phyloP scores from a whole-genome alignment of 2,797 vertebrate genomes.

The Sebastes kiyomatsui region DNA sequence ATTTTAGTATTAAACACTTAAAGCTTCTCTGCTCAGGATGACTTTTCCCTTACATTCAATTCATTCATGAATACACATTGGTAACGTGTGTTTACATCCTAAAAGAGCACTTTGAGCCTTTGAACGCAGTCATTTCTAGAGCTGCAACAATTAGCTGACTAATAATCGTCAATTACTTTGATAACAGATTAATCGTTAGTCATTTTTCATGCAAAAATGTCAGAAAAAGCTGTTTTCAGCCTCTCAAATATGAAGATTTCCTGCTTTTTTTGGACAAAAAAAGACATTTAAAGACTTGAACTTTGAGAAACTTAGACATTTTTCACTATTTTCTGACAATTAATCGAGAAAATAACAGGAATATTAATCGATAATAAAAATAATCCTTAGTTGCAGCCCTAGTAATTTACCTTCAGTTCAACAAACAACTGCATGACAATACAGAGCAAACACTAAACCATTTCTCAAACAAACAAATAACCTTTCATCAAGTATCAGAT shows the following conservation, averaged over 20 bases:
- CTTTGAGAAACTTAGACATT: too few species aligned
- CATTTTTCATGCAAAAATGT: too few species aligned
- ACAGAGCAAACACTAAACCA: neutral
- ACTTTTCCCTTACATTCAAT: neutral
- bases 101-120: neutral
- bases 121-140: neutral
- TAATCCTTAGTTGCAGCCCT: too few species aligned
- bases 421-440: constrained; percentile 26
- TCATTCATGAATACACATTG: neutral
- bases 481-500: neutral
- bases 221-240: rapidly evolving
- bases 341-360: too few species aligned
- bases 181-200: too few species aligned
- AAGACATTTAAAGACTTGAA: too few species aligned
- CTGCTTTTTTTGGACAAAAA: too few species aligned
- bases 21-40: neutral
- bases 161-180: rapidly evolving
- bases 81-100: neutral
- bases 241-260: too few species aligned
- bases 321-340: too few species aligned
- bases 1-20: neutral
- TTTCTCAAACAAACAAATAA: neutral
- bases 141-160: too few species aligned
- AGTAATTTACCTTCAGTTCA: neutral
- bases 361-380: too few species aligned